phyloP scores from a whole-genome alignment of 2,113 vertebrate genomes.

The Amia ocellicauda region DNA sequence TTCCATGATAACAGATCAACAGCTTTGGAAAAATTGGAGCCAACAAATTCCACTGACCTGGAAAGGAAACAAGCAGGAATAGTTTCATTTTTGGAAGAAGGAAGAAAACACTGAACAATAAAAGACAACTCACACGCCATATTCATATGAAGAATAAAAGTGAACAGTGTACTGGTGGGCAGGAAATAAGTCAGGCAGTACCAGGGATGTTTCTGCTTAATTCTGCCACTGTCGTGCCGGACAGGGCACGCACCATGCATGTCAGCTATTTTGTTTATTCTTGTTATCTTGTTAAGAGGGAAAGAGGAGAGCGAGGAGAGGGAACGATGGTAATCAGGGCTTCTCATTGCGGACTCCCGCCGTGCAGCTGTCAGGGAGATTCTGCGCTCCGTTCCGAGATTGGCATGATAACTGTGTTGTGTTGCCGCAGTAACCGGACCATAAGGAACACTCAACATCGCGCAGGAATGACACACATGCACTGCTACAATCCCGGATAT shows the following conservation, averaged over 20 bases:
- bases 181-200: too few relatives aligned
- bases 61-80: too few relatives aligned
- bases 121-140: too few relatives aligned
- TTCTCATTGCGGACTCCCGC: neutral
- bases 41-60: too few relatives aligned
- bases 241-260: neutral
- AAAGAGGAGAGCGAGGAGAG: neutral
- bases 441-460: neutral
- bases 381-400: slow-evolving; percentile 5
- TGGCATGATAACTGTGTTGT: slow-evolving; percentile 20
- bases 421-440: slow-evolving; percentile 5
- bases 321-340: neutral
- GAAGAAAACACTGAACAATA: too few relatives aligned
- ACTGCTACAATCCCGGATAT: neutral
- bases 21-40: too few relatives aligned
- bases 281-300: slow-evolving; percentile 10
- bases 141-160: too few relatives aligned
- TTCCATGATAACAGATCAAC: too few relatives aligned
- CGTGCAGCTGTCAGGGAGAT: slow-evolving; percentile 22
- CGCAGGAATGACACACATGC: slow-evolving; percentile 8
- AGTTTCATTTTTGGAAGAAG: too few relatives aligned
- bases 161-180: too few relatives aligned
- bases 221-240: too few relatives aligned
- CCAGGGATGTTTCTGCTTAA: too few relatives aligned
- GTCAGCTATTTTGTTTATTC: slow-evolving; percentile 14